Evolutionary conservation across 2,797 vertebrate species (phyloP).

Genomic region (Gallinago solitaria): DNA sequence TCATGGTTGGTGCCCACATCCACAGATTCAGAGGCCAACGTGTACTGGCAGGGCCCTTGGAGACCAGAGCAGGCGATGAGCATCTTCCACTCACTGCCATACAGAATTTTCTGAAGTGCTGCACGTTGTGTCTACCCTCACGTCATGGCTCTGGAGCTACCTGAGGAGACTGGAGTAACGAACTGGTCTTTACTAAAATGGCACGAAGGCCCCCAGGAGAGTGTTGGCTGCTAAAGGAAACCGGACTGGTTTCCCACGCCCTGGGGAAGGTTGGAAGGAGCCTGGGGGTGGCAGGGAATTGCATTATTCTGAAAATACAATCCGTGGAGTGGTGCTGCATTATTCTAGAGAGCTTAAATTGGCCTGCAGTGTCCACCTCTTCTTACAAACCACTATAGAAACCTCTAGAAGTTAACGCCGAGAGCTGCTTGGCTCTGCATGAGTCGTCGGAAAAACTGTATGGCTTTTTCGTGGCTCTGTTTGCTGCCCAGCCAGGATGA

Average conservation of each 20-base stretch:
- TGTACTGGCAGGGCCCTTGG: background rate
- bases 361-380: background rate
- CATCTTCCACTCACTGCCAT: background rate
- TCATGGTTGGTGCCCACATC: background rate
- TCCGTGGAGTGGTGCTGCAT: rapidly evolving
- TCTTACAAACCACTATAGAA: background rate
- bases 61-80: background rate
- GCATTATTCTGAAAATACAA: background rate
- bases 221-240: background rate
- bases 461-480: background rate
- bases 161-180: background rate
- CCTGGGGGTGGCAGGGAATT: background rate
- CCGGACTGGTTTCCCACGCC: background rate
- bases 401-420: background rate
- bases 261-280: background rate
- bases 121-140: background rate
- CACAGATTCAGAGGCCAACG: background rate
- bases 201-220: background rate
- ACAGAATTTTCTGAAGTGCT: background rate
- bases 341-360: background rate
- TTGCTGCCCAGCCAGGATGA: background rate
- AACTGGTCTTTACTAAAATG: background rate
- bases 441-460: background rate
- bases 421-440: background rate
- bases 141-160: background rate